Percentiles rank a stretch among this genome's conserved stretches.
phyloP scores from a whole-genome alignment of 2,888 invertebrate genomes.

The Caradrina kadenii region DNA sequence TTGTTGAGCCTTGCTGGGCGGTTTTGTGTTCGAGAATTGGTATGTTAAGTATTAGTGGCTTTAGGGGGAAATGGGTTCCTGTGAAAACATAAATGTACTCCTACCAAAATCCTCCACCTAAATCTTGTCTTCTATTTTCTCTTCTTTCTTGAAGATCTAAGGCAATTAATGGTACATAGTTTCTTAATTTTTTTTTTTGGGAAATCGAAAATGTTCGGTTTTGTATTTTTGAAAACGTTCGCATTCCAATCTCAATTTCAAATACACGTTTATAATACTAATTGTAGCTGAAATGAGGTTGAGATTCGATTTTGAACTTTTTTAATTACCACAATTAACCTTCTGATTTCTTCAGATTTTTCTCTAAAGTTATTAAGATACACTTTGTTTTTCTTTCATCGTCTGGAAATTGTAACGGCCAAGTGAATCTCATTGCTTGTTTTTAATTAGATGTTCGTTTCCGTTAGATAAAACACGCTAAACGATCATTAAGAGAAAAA shows the following conservation, averaged over 20 bases:
- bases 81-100: background rate
- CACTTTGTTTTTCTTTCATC: background rate
- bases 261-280: too few species aligned
- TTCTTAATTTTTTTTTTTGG: background rate
- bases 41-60: background rate
- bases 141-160: background rate
- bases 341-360: too few species aligned
- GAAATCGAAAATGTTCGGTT: background rate
- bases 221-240: background rate
- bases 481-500: constrained; percentile 6
- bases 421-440: background rate
- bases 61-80: background rate
- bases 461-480: constrained; percentile 13
- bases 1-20: constrained; percentile 57
- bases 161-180: background rate
- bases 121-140: background rate
- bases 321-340: too few species aligned
- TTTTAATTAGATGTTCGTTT: background rate
- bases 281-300: too few species aligned
- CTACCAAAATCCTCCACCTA: too few species aligned
- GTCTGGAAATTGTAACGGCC: background rate
- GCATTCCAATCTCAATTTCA: background rate
- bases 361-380: background rate
- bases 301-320: too few species aligned
- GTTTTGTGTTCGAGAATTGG: constrained; percentile 21